Conservation (phyloP, 2,888 invertebrate genomes). For the Cephus rjabovi region DNA sequence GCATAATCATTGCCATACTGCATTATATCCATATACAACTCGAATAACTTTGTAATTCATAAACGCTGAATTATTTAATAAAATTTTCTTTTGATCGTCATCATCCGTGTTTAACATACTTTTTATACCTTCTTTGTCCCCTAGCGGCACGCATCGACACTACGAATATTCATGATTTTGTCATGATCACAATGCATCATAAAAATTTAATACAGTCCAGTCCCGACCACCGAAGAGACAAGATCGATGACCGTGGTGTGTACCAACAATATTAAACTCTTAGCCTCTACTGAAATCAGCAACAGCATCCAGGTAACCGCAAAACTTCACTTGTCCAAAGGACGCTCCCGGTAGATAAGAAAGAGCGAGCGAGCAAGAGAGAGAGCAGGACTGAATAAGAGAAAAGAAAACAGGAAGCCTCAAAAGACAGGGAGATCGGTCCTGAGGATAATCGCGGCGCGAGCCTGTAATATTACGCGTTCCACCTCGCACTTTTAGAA, state of each 20-base stretch:
- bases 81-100: neutral
- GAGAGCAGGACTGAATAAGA: neutral
- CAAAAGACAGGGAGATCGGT: constrained; percentile 1
- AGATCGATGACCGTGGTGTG: neutral
- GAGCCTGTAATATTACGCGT: constrained; percentile 26
- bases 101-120: neutral
- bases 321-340: neutral
- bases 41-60: neutral
- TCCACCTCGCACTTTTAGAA: constrained; percentile 29
- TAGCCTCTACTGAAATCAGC: neutral
- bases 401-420: neutral
- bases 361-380: neutral
- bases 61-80: neutral
- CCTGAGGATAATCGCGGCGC: constrained; percentile 5
- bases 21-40: neutral
- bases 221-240: neutral
- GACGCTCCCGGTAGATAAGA: neutral
- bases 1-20: neutral
- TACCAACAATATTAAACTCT: neutral
- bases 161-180: neutral
- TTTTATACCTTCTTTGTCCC: neutral
- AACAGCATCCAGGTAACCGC: neutral
- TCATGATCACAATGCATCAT: neutral
- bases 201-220: neutral
- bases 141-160: neutral